Evolutionary conservation across 2,797 vertebrate genomes (phyloP).

Genomic region (Petrocephalus schoutedeni): DNA sequence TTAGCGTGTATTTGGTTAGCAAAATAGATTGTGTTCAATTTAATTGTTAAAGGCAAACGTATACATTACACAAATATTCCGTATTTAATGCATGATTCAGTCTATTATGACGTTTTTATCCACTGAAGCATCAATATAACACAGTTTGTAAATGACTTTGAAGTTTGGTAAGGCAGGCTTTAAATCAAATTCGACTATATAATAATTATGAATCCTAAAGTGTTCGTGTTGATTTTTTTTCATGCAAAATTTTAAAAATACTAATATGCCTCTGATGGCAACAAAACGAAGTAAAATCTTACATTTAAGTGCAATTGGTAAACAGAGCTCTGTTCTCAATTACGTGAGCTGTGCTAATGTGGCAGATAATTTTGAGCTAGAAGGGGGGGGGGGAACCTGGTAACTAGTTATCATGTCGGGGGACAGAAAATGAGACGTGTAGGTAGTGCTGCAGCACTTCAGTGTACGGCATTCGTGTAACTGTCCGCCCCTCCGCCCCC

Average conservation of each 20-base stretch:
- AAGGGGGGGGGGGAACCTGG: background rate
- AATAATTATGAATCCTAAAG: background rate
- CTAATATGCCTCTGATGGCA: background rate
- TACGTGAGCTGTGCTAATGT: background rate
- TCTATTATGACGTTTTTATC: no score
- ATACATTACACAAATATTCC: no score
- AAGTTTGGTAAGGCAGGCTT: background rate
- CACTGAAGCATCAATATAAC: background rate
- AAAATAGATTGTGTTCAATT: no score
- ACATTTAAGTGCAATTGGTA: background rate
- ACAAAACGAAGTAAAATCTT: background rate
- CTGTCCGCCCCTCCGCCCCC: no score
- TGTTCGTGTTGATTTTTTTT: background rate
- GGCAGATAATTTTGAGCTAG: background rate
- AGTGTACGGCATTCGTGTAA: background rate
- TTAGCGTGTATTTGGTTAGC: no score
- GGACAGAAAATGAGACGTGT: background rate
- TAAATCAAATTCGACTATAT: background rate
- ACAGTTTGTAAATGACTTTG: background rate
- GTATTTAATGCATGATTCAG: no score
- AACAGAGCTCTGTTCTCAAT: background rate
- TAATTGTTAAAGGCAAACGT: no score
- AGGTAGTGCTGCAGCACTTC: background rate
- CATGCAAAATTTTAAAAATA: background rate
- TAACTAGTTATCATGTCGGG: background rate